phyloP scores from a whole-genome alignment of 2,888 invertebrate genomes.

The Argyra leucocephala region DNA sequence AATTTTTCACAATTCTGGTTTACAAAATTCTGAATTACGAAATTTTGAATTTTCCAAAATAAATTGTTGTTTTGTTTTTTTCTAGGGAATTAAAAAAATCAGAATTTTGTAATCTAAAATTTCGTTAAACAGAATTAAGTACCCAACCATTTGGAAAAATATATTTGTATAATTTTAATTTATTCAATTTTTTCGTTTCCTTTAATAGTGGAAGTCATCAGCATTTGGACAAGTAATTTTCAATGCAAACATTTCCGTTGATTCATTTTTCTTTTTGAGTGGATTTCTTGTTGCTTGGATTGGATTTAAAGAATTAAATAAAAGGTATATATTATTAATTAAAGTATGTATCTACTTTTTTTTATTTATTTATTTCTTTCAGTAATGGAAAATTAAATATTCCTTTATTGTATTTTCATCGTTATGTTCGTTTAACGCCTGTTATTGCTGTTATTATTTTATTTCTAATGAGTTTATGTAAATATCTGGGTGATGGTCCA shows the following conservation, averaged over 20 bases:
- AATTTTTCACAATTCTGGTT: too few relatives aligned
- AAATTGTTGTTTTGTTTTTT: too few relatives aligned
- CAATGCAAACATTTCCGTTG: slow-evolving; percentile 50
- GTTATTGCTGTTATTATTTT: slow-evolving; percentile 46
- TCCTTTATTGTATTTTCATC: slow-evolving; percentile 41
- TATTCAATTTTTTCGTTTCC: neutral
- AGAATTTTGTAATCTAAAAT: too few relatives aligned
- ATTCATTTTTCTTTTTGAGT: slow-evolving; percentile 55
- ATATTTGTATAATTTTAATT: too few relatives aligned
- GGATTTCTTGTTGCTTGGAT: slow-evolving; percentile 49
- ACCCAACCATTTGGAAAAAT: too few relatives aligned
- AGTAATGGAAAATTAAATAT: slow-evolving; percentile 38
- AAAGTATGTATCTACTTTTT: neutral
- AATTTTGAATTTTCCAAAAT: too few relatives aligned
- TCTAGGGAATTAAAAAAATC: too few relatives aligned
- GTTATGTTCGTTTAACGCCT: slow-evolving; percentile 47
- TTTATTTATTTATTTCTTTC: slow-evolving; percentile 4
- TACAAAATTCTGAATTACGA: too few relatives aligned
- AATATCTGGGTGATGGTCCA: slow-evolving; percentile 47
- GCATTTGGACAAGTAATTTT: slow-evolving; percentile 39
- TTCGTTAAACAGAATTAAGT: too few relatives aligned
- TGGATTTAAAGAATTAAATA: slow-evolving; percentile 39
- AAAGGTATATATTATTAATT: slow-evolving; percentile 28
- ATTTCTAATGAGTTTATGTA: slow-evolving; percentile 45
- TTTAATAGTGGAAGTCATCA: slow-evolving; percentile 33